Base-by-base conservation (phyloP, 2,113 vertebrate species). In the Aptenodytes patagonicus region DNA sequence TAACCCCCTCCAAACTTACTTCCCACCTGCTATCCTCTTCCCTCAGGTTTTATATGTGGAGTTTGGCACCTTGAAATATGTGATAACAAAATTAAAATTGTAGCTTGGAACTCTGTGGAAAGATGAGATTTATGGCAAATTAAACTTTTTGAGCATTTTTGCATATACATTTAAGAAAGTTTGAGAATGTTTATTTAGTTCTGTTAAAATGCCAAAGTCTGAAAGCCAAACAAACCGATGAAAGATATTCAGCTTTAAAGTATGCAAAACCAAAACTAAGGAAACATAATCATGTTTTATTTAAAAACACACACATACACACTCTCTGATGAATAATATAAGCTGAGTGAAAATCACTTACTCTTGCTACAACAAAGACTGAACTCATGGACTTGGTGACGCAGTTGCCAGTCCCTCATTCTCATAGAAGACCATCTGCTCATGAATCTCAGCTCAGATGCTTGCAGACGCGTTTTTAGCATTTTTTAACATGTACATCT, bases 231-330 rank as follows among this genome's bases (percentile, higher is more conserved):
- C 36, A 22, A 70, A 78, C n/a, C 52, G 84, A 66, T 83, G 89
- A 88, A 89, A 95, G 47, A 78, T 76, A 21, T 4, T 77, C 66
- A 88, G 46, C 32, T 89, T 93, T 78, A 62, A 65, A 90, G 38
- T 55, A 94, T 68, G 88, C 76, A 75, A 87, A 92, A 72, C 34
- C 61, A 21, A 83, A 82, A 9, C 66, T 34, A 60, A 87, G 68
- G 78, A 86, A 95, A 83, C 14, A 25, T 40, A 81, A 77, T 93
- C 71, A 78, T 95, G 79, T 94, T 96, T 93, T 88, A 95, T 97
- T 94, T 83, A 96, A 96, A 90, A 77, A 46, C 71, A 75, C 54
- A 83, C 25, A 65, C 42, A 87, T 47, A 24, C n/a, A 82, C 34
- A 13, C 61, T 64, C 62, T 46, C 72, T 72, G 75, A 69, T 70